phyloP scores from a whole-genome alignment of 2,113 vertebrate genomes.

The Festucalex cinctus region DNA sequence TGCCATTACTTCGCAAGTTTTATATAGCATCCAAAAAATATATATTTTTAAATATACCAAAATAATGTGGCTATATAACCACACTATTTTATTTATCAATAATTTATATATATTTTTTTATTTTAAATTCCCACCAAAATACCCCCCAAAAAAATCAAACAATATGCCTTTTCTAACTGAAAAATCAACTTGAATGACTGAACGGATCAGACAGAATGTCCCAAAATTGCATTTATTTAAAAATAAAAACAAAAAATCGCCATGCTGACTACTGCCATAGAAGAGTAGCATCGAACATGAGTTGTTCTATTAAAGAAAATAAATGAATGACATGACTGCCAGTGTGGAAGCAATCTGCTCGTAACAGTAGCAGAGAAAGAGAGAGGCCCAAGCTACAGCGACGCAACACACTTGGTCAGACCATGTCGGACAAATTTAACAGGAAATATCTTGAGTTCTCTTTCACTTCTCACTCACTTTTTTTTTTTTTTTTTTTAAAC shows the following conservation, averaged over 20 bases:
- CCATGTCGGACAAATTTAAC: conserved; percentile 11
- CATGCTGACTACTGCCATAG: conserved; percentile 55
- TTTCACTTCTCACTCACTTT: neutral
- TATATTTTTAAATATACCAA: too few relatives aligned
- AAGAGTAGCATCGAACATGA: conserved; percentile 49
- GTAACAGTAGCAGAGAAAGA: conserved; percentile 18
- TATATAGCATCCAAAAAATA: too few relatives aligned
- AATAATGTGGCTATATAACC: too few relatives aligned
- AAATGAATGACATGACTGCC: conserved; percentile 17
- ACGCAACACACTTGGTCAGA: conserved; percentile 20
- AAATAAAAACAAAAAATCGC: conserved; percentile 57
- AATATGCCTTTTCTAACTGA: too few relatives aligned
- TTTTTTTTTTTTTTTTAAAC: neutral
- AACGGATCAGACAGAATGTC: conserved; percentile 52
- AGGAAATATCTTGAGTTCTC: neutral
- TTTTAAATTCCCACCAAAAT: too few relatives aligned
- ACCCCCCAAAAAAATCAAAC: too few relatives aligned
- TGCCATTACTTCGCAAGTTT: too few relatives aligned
- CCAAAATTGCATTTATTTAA: conserved; percentile 76
- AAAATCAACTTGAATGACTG: neutral
- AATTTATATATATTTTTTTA: too few relatives aligned
- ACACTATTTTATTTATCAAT: too few relatives aligned
- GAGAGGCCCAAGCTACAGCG: conserved; percentile 14
- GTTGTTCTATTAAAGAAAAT: conserved; percentile 37
- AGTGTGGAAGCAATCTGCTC: neutral